Percentiles rank a stretch among this genome's conserved stretches.
These are phyloP conservation scores for Agrochola lota DNA, from an alignment of 2,888 invertebrate species.

Conservation along the genomic window DNA sequence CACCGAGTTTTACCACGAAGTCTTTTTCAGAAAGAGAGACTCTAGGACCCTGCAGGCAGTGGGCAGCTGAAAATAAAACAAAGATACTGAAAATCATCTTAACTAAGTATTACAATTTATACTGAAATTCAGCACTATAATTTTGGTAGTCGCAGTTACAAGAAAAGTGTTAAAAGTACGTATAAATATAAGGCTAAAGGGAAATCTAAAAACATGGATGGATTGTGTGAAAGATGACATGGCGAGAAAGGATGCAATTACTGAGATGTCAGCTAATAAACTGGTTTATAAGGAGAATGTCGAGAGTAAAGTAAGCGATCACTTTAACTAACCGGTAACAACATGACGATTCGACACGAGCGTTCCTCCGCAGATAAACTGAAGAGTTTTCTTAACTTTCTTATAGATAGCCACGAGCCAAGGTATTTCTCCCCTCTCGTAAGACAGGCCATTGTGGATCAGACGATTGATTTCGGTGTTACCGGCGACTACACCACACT, in stretches of 20 bases:
- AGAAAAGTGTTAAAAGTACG: too few species aligned
- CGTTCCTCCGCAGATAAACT: conserved; percentile 84
- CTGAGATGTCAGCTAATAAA: not conserved
- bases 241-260: too few species aligned
- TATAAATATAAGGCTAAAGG: too few species aligned
- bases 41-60: conserved; percentile 84
- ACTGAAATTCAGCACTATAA: not conserved
- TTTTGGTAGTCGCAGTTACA: not conserved
- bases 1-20: conserved; percentile 85
- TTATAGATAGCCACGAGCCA: conserved; percentile 92
- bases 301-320: conserved; percentile 22
- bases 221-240: not conserved
- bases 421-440: conserved; percentile 91
- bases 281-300: too few species aligned
- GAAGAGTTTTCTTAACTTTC: conserved; percentile 80
- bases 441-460: not conserved
- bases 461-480: too few species aligned
- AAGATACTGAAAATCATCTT: not conserved
- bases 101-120: not conserved
- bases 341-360: conserved; percentile 84
- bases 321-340: conserved; percentile 83
- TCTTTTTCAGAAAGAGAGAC: conserved; percentile 73
- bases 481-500: too few species aligned
- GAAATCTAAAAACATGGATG: too few species aligned
- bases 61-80: conserved; percentile 83